phyloP scores from a whole-genome alignment of 2,797 vertebrate genomes.

The Gadopsis bispinosus region DNA sequence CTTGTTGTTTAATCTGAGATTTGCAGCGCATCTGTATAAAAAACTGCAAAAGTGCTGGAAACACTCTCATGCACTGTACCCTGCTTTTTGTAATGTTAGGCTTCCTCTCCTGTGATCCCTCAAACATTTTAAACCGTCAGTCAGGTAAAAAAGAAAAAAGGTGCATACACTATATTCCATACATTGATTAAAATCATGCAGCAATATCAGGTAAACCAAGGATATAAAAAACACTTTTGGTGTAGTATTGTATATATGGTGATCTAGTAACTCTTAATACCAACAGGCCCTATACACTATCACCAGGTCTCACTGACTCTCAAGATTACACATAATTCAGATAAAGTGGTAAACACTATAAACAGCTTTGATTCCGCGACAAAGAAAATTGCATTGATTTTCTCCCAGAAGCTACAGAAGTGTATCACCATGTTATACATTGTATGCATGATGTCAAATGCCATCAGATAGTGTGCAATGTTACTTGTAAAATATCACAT shows the following conservation, averaged over 20 bases:
- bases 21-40: background rate
- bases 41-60: constrained; percentile 23
- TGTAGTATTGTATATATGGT: constrained; percentile 19
- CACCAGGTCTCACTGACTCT: constrained; percentile 49
- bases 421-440: background rate
- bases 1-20: constrained; percentile 23
- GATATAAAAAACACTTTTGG: constrained; percentile 23
- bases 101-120: constrained; percentile 28
- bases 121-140: constrained; percentile 35
- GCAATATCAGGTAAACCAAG: constrained; percentile 27
- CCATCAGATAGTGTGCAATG: background rate
- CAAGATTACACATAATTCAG: constrained; percentile 56
- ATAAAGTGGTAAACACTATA: constrained; percentile 52
- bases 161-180: constrained; percentile 14
- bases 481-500: constrained; percentile 29
- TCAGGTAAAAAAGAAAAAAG: constrained; percentile 13
- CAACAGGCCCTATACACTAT: constrained; percentile 27
- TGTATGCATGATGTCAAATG: constrained; percentile 12
- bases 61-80: constrained; percentile 16
- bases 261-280: constrained; percentile 30
- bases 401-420: constrained; percentile 8
- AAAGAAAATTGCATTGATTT: constrained; percentile 38
- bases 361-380: constrained; percentile 16
- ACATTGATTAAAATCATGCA: constrained; percentile 34
- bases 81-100: constrained; percentile 31